Percentiles rank a stretch among this genome's conserved stretches.
Conservation (phyloP, 2,888 invertebrate genomes). For the Dryocosmus kuriphilus region DNA sequence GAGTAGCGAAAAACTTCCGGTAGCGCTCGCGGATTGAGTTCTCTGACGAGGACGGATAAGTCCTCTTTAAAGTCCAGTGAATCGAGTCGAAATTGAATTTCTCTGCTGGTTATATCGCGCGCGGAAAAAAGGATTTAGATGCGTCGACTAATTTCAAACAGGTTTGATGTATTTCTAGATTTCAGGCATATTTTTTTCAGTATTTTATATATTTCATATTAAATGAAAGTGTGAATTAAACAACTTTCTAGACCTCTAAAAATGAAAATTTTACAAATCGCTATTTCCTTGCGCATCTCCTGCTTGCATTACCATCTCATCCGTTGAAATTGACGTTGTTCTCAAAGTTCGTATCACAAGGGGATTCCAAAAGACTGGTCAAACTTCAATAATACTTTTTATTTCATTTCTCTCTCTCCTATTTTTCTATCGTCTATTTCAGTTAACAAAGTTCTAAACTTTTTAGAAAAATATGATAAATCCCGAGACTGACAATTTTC, state of each 20-base stretch:
- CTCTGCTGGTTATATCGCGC: slow-evolving; percentile 13
- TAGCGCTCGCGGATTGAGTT: slow-evolving; percentile 14
- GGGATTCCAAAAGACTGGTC: slow-evolving; percentile 4
- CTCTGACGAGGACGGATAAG: slow-evolving; percentile 18
- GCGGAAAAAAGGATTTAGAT: not conserved
- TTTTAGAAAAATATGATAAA: not conserved
- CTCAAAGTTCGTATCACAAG: slow-evolving; percentile 16
- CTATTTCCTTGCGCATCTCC: slow-evolving; percentile 14
- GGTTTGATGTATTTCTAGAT: too few species aligned
- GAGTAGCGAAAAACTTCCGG: slow-evolving; percentile 7
- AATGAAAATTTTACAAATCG: not conserved
- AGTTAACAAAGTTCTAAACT: not conserved
- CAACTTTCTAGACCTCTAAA: too few species aligned
- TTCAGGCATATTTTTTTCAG: not conserved
- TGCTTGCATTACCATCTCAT: slow-evolving; percentile 33
- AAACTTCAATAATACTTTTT: slow-evolving; percentile 32
- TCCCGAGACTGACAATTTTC: not conserved
- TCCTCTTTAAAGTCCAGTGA: slow-evolving; percentile 26
- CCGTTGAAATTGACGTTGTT: slow-evolving; percentile 27
- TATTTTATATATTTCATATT: too few species aligned
- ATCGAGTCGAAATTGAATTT: slow-evolving; percentile 20
- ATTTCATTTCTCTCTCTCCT: not conserved
- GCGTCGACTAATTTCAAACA: slow-evolving; percentile 13
- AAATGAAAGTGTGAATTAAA: too few species aligned
- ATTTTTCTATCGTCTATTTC: too few species aligned